phyloP scores from a whole-genome alignment of 2,888 invertebrate genomes.

The Horisme vitalbata region DNA sequence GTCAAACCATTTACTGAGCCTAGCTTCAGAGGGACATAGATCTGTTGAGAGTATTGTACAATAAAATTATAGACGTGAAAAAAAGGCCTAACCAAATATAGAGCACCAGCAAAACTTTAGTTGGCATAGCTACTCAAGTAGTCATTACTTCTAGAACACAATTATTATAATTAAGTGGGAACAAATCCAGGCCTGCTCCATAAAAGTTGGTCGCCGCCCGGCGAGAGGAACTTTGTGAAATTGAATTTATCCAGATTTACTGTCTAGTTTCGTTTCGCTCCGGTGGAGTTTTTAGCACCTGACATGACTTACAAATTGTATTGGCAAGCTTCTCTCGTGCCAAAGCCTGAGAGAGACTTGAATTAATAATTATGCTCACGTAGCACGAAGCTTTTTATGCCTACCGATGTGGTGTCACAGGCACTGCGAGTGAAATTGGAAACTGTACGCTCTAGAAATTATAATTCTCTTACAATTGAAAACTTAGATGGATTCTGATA shows the following conservation, averaged over 20 bases:
- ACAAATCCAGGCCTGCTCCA: constrained; percentile 45
- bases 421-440: constrained; percentile 14
- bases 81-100: no score
- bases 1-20: no score
- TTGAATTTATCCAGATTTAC: constrained; percentile 69
- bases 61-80: no score
- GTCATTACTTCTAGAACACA: neutral
- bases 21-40: no score
- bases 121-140: neutral
- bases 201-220: constrained; percentile 47
- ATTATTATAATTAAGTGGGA: constrained; percentile 42
- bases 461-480: constrained; percentile 4
- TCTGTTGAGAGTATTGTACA: no score
- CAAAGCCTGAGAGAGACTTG: constrained; percentile 42
- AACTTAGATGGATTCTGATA: no score
- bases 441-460: constrained; percentile 9
- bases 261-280: constrained; percentile 55
- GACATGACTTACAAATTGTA: constrained; percentile 71
- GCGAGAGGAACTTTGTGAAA: constrained; percentile 54
- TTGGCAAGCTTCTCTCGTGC: constrained; percentile 52
- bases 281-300: constrained; percentile 69
- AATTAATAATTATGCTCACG: constrained; percentile 50
- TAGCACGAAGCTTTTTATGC: constrained; percentile 26
- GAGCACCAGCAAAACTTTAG: no score
- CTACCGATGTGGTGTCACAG: constrained; percentile 21